Conservation (phyloP, 1,140 invertebrate genomes). For the Bactericera cockerelli region DNA sequence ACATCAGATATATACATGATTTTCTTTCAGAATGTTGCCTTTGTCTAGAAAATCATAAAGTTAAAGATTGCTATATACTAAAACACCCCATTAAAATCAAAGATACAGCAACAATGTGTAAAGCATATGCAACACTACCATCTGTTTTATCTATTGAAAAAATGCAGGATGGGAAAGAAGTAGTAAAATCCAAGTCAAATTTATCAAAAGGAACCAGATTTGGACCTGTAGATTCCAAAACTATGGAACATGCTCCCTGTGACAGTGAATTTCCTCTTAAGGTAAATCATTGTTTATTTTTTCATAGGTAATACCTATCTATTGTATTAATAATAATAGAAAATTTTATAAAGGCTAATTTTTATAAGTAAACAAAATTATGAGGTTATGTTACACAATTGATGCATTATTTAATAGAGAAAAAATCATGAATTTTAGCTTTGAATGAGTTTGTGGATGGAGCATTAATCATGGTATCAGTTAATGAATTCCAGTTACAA, state of each 20-base stretch:
- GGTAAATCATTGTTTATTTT: background rate
- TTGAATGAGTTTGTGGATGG: no score
- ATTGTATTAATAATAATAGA: no score
- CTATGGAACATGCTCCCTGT: background rate
- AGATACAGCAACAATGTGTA: background rate
- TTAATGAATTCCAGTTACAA: no score
- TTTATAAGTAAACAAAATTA: no score
- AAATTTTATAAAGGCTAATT: no score
- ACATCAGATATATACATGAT: no score
- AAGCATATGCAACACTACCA: background rate
- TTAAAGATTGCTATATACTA: background rate
- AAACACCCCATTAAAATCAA: background rate
- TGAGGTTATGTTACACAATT: no score
- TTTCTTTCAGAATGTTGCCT: slow-evolving; percentile 3
- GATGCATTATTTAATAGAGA: no score
- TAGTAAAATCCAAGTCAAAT: background rate
- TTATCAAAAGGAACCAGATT: background rate
- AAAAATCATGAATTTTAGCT: no score
- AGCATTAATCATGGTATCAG: no score
- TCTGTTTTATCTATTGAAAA: background rate
- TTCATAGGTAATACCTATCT: background rate
- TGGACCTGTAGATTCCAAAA: slow-evolving; percentile 1
- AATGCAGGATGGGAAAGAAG: background rate
- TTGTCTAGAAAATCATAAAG: background rate
- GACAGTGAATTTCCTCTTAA: background rate